A percentile compares a stretch with the other conserved stretches of the same genome.
These are phyloP conservation scores for Bufotes viridis DNA, from an alignment of 2,797 vertebrate species.

Conservation along the genomic window DNA sequence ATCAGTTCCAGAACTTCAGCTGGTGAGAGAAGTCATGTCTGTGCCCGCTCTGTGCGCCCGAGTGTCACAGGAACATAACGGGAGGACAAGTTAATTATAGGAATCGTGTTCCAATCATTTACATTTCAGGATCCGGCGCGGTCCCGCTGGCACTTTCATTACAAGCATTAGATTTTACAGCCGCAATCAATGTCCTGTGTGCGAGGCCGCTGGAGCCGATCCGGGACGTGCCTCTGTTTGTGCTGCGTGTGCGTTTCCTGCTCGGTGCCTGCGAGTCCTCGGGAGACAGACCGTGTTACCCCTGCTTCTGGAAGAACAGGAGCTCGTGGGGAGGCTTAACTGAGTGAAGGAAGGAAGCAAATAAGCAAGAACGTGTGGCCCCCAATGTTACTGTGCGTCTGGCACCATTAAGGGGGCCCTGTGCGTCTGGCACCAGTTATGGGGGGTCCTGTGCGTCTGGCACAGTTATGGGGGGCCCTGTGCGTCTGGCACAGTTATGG, in stretches of 20 bases:
- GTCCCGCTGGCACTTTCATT: conserved; percentile 48
- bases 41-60: not conserved
- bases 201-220: conserved; percentile 5
- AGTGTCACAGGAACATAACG: not conserved
- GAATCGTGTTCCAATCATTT: conserved; percentile 40
- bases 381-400: too few relatives aligned
- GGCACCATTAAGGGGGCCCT: too few relatives aligned
- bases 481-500: too few relatives aligned
- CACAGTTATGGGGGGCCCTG: too few relatives aligned
- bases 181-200: conserved; percentile 38
- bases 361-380: too few relatives aligned
- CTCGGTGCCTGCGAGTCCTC: not conserved
- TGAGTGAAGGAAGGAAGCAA: too few relatives aligned
- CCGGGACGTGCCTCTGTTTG: not conserved
- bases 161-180: conserved; percentile 31
- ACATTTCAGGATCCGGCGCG: not conserved
- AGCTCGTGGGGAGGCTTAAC: too few relatives aligned
- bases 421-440: too few relatives aligned
- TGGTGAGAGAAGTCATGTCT: not conserved
- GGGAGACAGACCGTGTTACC: not conserved
- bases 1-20: not conserved
- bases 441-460: too few relatives aligned
- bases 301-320: too few relatives aligned
- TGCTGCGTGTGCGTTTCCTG: not conserved
- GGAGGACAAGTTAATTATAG: conserved; percentile 32